phyloP scores from a whole-genome alignment of 2,113 vertebrate genomes.

The Capreolus pygargus region DNA sequence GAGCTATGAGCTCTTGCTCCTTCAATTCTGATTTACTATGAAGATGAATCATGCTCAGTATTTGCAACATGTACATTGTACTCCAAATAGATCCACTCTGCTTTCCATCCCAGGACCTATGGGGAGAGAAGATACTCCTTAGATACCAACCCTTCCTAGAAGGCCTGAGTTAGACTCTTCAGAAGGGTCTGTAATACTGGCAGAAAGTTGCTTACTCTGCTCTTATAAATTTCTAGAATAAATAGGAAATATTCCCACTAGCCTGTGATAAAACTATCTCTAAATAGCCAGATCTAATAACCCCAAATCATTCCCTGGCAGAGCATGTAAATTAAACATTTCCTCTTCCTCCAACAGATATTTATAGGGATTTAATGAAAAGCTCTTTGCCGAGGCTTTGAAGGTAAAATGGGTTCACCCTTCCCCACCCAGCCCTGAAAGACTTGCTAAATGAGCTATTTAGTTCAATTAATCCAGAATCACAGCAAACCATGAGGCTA shows the following conservation, averaged over 20 bases:
- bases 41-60: not conserved
- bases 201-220: not conserved
- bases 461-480: not conserved
- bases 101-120: not conserved
- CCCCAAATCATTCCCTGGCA: not conserved
- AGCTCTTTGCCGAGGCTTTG: not conserved
- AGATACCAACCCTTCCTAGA: not conserved
- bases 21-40: not conserved
- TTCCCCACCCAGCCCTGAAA: not conserved
- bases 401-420: rapidly evolving
- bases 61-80: not conserved
- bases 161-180: not conserved
- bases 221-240: not conserved
- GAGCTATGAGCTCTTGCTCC: not conserved
- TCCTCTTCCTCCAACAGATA: not conserved
- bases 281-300: not conserved
- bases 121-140: not conserved
- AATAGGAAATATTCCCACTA: not conserved
- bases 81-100: rapidly evolving
- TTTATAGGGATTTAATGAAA: not conserved
- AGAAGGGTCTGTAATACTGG: not conserved
- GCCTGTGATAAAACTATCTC: not conserved
- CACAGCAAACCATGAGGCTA: not conserved
- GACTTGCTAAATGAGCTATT: not conserved
- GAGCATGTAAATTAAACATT: not conserved